Base-by-base conservation (phyloP, 2,797 vertebrate genomes). In the Phataginus tetradactyla region DNA sequence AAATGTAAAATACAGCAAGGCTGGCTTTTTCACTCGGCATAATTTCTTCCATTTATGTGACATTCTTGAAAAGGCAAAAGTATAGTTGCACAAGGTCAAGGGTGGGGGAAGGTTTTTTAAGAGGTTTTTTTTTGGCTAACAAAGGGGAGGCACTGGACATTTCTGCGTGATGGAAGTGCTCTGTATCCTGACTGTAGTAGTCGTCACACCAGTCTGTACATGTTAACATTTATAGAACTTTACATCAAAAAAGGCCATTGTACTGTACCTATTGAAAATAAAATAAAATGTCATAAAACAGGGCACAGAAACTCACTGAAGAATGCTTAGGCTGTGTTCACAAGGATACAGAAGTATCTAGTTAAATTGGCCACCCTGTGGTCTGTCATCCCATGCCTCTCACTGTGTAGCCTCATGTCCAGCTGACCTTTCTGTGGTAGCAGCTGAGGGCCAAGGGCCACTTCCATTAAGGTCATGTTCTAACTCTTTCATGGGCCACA, bases 21-120 rank as follows among this genome's bases (percentile, higher is more conserved):
- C 10, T 81, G 63, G 68, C 8, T 77, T 80, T 84, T 80, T 68
- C 37, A 25, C 55, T 93, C 68, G 32, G 37, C 51, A 75, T 71
- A 89, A 87, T 93, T 94, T 86, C 45, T 85, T 66, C 27, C 85
- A 23, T 63, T 89, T 90, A 59, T 13, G 45, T 14, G 15, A n/a
- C 61, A 71, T 39, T 81, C 80, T 95, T 1, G 0, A 68, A 77
- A 80, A 57, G 37, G 74, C 2, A 34, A 86, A 94, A 34, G 18
- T 59, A 21, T 18, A n/a, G 32, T 11, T 64, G 63, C 51, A 53
- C 39, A 71, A 34, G 20, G 15, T 27, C 61, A 20, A 74, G 74
- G 21, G 29, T 68, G 6, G 4, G 17, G 20, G 63, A 2, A 63
- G 18, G 9, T 20, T 11, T 45, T 45, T 45, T 45, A 45, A 45